Conservation (phyloP, 2,797 vertebrate genomes). For the Rousettus madagascariensis region DNA sequence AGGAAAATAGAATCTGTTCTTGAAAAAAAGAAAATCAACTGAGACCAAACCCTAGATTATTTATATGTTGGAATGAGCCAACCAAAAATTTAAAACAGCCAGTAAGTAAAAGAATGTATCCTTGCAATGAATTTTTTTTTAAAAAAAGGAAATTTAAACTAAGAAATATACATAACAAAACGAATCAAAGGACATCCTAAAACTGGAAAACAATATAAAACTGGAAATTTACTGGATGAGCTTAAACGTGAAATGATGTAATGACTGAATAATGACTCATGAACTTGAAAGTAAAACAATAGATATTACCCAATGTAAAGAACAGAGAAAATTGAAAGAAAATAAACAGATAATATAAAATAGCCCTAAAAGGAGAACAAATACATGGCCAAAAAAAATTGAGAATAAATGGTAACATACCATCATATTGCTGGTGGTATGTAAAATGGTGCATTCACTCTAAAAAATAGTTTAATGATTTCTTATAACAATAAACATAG, state of each 20-base stretch:
- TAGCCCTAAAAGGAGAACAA: not conserved
- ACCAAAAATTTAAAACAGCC: not conserved
- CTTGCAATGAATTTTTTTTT: not conserved
- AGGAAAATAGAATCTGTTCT: not conserved
- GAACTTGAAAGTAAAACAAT: not conserved
- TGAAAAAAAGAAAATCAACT: not conserved
- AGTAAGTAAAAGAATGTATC: not conserved
- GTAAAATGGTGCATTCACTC: not conserved
- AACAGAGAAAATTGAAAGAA: not conserved
- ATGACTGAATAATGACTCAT: not conserved
- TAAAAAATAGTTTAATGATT: not conserved
- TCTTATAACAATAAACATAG: not conserved
- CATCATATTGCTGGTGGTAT: not conserved
- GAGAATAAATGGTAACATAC: not conserved
- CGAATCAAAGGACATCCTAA: not conserved
- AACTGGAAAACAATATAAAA: not conserved
- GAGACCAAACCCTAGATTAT: not conserved
- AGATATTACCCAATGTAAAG: not conserved
- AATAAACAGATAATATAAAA: not conserved
- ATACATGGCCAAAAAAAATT: not conserved
- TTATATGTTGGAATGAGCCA: not conserved
- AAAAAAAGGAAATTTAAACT: not conserved
- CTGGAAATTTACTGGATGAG: not conserved
- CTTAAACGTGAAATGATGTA: not conserved
- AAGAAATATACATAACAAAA: not conserved